Conservation (phyloP, 2,113 vertebrate species). For the Nansenia antarctica region DNA sequence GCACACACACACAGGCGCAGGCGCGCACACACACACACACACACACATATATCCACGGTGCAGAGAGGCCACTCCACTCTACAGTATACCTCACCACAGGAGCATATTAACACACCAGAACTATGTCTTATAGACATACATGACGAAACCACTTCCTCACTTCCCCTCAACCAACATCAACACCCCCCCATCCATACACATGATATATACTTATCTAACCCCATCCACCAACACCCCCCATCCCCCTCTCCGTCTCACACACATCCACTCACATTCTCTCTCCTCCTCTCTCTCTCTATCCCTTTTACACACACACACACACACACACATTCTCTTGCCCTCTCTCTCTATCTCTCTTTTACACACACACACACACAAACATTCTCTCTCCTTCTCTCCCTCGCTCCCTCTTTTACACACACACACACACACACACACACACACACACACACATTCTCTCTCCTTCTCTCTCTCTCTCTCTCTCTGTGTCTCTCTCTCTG, state of each 20-base stretch:
- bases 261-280: background rate
- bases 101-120: background rate
- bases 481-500: background rate
- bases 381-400: too few species aligned
- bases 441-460: constrained; percentile 8
- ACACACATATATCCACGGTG: background rate
- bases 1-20: constrained; percentile 2
- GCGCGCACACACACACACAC: background rate
- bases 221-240: background rate
- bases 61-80: background rate
- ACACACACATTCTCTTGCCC: background rate
- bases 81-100: background rate
- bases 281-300: too few species aligned
- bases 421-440: background rate
- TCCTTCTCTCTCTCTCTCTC: too few species aligned
- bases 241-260: background rate
- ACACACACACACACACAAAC: background rate
- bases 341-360: too few species aligned
- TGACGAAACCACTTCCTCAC: background rate
- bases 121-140: background rate
- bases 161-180: background rate
- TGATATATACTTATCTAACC: background rate
- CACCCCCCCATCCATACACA: background rate
- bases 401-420: too few species aligned
- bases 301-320: background rate